Evolutionary conservation across 2,888 invertebrate species (phyloP).

Genomic region (Pecten maximus): DNA sequence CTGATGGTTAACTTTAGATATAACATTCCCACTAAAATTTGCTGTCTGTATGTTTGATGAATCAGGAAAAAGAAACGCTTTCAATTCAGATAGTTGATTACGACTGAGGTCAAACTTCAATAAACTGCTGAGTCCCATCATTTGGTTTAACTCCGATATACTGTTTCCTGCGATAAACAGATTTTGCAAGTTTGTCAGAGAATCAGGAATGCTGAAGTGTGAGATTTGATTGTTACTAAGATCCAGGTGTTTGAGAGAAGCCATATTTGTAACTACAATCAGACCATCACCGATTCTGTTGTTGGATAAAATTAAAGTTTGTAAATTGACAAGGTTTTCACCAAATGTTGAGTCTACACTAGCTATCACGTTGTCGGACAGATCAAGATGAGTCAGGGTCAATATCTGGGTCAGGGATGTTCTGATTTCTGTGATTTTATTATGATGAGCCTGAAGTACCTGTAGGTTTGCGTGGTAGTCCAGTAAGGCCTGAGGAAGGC

Average conservation of each 20-base stretch:
- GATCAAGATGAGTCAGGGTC: conserved; percentile 58
- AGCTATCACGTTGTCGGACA: conserved; percentile 63
- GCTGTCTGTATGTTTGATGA: conserved; percentile 66
- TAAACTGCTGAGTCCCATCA: conserved; percentile 58
- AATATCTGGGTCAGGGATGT: conserved; percentile 56
- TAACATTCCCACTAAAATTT: conserved; percentile 75
- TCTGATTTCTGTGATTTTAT: conserved; percentile 58
- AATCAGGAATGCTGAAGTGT: conserved; percentile 53
- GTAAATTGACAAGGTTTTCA: conserved; percentile 63
- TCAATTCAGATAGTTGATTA: conserved; percentile 69
- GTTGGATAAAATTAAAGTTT: conserved; percentile 64
- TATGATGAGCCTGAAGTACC: conserved; percentile 64
- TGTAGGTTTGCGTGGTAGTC: conserved; percentile 63
- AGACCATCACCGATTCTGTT: conserved; percentile 62
- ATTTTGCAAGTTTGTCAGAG: conserved; percentile 53
- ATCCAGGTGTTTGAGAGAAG: conserved; percentile 62
- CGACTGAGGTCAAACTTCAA: conserved; percentile 54
- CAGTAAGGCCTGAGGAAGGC: conserved; percentile 54
- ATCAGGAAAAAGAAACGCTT: conserved; percentile 69
- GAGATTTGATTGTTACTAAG: conserved; percentile 65
- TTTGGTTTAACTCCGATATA: conserved; percentile 55
- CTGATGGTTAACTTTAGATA: conserved; percentile 66
- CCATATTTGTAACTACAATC: conserved; percentile 56
- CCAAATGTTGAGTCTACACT: conserved; percentile 58
- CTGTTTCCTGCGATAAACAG: conserved; percentile 58